These are phyloP conservation scores for Oryzias curvinotus DNA, from an alignment of 2,113 vertebrate species.

Conservation along the genomic window DNA sequence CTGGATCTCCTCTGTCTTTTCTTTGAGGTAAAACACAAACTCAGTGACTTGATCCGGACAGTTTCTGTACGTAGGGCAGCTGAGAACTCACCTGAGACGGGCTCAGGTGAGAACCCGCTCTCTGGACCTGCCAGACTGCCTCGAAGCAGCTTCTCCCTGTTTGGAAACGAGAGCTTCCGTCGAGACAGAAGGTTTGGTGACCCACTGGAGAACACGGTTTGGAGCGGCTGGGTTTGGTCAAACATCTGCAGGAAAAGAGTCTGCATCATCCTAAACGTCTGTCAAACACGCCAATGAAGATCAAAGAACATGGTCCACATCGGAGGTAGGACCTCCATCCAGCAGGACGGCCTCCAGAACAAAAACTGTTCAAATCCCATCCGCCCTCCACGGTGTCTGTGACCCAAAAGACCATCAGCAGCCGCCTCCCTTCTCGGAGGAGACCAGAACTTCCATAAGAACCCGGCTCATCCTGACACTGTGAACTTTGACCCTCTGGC, in stretches of 20 bases:
- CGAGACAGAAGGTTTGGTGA: conserved; percentile 14
- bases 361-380: too few relatives aligned
- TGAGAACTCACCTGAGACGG: conserved; percentile 15
- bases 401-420: too few relatives aligned
- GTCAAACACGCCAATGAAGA: neutral
- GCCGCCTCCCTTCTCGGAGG: too few relatives aligned
- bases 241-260: conserved; percentile 36
- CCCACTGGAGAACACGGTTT: accelerated
- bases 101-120: neutral
- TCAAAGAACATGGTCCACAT: too few relatives aligned
- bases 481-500: too few relatives aligned
- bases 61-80: too few relatives aligned
- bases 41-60: too few relatives aligned
- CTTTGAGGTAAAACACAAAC: too few relatives aligned
- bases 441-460: too few relatives aligned
- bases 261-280: neutral
- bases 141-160: neutral
- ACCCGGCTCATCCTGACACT: too few relatives aligned
- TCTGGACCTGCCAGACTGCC: neutral
- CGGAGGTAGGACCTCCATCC: neutral
- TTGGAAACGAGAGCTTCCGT: conserved; percentile 46
- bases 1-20: too few relatives aligned
- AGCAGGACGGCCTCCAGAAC: neutral
- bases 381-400: too few relatives aligned
- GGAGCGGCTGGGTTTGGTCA: conserved; percentile 9